Conservation (phyloP, 2,113 vertebrate species). For the Tychaedon coryphoeus region DNA sequence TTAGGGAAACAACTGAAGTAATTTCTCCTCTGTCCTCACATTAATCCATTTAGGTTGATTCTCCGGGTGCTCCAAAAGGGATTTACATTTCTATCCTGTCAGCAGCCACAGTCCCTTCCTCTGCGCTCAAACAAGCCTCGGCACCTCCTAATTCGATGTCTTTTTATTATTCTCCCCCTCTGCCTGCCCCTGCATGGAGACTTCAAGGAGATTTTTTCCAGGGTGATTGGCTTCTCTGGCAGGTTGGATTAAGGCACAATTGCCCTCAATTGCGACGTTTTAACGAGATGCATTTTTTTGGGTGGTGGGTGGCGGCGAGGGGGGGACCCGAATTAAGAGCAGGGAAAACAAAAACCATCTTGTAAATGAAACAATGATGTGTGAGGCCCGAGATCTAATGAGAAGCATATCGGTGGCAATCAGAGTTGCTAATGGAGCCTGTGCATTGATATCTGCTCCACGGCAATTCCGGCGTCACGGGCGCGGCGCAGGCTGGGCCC, state of each 20-base stretch:
- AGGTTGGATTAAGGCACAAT: neutral
- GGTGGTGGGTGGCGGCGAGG: too few relatives aligned
- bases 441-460: neutral
- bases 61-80: conserved; percentile 3
- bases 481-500: neutral
- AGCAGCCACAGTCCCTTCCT: neutral
- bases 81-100: neutral
- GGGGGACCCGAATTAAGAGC: neutral
- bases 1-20: neutral
- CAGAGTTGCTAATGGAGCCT: neutral
- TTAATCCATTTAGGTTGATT: conserved; percentile 12
- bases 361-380: conserved; percentile 22
- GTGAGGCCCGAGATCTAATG: neutral
- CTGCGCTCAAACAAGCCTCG: neutral
- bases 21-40: neutral
- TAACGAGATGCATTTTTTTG: neutral
- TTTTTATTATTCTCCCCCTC: neutral
- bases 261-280: neutral
- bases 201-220: conserved; percentile 27
- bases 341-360: conserved; percentile 3
- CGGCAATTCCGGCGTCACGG: neutral
- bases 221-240: neutral
- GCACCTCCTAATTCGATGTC: neutral
- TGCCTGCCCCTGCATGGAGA: neutral
- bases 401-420: neutral